Conservation (phyloP, 1,140 invertebrate genomes). For the Wiebesia pumilae region DNA sequence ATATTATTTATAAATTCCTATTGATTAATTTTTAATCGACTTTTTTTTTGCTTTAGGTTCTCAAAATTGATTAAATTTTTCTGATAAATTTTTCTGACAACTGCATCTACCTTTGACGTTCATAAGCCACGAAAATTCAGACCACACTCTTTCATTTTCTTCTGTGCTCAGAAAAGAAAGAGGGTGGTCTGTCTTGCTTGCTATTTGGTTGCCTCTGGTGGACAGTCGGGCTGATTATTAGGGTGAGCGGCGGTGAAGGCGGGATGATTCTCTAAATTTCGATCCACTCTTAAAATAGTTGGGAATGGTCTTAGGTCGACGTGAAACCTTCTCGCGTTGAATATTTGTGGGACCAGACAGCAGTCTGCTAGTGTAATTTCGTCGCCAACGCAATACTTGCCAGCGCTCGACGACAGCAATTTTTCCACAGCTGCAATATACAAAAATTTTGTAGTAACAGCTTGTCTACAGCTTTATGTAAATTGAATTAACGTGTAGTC, state of each 20-base stretch:
- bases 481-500: too few species aligned
- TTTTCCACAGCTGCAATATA: conserved; percentile 87
- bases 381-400: conserved; percentile 96
- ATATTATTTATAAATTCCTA: too few species aligned
- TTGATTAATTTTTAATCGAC: neutral
- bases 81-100: neutral
- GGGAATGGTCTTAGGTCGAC: conserved; percentile 93
- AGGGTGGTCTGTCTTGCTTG: conserved; percentile 76
- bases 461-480: too few species aligned
- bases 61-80: neutral
- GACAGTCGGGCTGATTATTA: conserved; percentile 93
- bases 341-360: conserved; percentile 95
- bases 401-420: conserved; percentile 86
- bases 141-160: conserved; percentile 46
- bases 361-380: conserved; percentile 95
- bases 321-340: conserved; percentile 92
- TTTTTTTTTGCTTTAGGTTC: neutral
- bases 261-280: conserved; percentile 89
- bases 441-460: too few species aligned
- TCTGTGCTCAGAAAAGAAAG: conserved; percentile 70
- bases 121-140: conserved; percentile 52
- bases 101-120: conserved; percentile 59
- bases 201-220: conserved; percentile 87
- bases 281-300: conserved; percentile 89
- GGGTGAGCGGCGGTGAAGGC: conserved; percentile 92